Conservation (phyloP, 2,113 vertebrate genomes). For the Hemichromis elongatus region DNA sequence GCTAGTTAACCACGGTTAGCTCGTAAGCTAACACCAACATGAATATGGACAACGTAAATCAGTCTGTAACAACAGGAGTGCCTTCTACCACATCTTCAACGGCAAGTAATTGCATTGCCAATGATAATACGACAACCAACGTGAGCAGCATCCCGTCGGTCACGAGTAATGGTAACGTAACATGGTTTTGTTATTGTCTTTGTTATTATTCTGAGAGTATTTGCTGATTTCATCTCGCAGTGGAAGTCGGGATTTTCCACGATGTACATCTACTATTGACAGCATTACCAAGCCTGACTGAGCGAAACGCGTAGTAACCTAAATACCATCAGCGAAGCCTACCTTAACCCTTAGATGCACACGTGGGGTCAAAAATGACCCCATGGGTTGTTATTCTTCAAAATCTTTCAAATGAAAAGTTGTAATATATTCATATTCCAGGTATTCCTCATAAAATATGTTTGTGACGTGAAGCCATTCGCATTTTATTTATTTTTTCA, state of each 20-base stretch:
- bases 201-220: neutral
- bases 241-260: neutral
- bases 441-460: no score
- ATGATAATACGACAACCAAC: slow-evolving; percentile 53
- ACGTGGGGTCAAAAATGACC: no score
- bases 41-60: slow-evolving; percentile 71
- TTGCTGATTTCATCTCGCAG: neutral
- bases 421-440: no score
- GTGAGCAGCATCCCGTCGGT: slow-evolving; percentile 65
- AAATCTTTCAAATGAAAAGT: no score
- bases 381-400: no score
- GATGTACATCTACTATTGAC: neutral
- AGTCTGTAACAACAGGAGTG: slow-evolving; percentile 60
- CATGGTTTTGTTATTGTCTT: neutral
- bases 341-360: no score
- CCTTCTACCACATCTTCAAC: slow-evolving; percentile 65
- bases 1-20: slow-evolving; percentile 40
- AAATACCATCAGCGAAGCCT: neutral
- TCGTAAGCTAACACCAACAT: slow-evolving; percentile 39
- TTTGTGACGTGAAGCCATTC: no score
- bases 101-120: slow-evolving; percentile 69
- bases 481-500: no score
- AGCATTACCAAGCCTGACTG: neutral
- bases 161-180: slow-evolving; percentile 60
- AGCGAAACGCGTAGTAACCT: neutral